Conservation (phyloP, 2,888 invertebrate species). For the Elegia similella region DNA sequence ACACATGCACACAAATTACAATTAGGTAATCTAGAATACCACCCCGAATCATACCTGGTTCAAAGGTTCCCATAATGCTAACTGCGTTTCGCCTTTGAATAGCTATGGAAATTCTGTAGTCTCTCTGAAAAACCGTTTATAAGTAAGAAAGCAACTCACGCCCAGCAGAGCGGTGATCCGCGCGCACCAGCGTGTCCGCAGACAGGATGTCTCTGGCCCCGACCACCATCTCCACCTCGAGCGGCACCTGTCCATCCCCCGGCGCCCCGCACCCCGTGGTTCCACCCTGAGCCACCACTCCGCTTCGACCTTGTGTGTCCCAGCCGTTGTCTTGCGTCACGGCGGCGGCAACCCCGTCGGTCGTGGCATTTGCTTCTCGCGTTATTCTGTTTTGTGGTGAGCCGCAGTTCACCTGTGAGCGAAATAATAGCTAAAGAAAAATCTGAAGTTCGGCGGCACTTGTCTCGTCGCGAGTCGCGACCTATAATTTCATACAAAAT, state of each 20-base stretch:
- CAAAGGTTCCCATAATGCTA: no score
- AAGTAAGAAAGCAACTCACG: conserved; percentile 48
- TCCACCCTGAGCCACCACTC: conserved; percentile 50
- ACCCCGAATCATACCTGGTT: no score
- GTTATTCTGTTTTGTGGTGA: conserved; percentile 38
- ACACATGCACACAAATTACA: no score
- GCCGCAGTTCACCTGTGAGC: conserved; percentile 46
- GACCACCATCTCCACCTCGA: conserved; percentile 69
- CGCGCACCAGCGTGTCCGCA: conserved; percentile 84
- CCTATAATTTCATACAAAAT: no score
- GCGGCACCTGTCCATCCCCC: conserved; percentile 42
- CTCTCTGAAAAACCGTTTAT: no score
- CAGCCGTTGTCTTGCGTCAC: conserved; percentile 36
- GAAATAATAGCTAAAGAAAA: no score
- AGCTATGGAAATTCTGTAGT: no score
- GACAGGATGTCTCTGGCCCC: conserved; percentile 75
- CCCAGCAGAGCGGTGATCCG: conserved; percentile 69
- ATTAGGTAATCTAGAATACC: no score
- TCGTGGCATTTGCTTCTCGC: conserved; percentile 52
- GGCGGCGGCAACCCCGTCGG: conserved; percentile 35
- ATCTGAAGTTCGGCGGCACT: background rate
- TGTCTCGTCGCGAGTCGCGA: no score
- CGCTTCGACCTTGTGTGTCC: conserved; percentile 28
- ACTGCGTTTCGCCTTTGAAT: no score
- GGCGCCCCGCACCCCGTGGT: conserved; percentile 37